Evolutionary conservation across 2,888 invertebrate species (phyloP).

Genomic region (Drosophila picticornis): DNA sequence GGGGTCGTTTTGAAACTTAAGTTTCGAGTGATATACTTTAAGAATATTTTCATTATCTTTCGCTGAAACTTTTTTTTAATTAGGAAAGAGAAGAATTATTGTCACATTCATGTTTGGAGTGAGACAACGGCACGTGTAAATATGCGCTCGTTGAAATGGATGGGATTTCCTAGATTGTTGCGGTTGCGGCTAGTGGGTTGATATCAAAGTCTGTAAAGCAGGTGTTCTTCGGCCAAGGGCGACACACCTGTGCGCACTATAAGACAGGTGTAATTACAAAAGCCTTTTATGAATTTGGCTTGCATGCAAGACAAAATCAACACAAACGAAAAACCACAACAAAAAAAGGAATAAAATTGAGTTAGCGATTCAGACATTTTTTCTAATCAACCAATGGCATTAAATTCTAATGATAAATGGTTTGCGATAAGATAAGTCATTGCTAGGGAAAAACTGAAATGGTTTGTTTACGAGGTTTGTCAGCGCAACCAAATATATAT

Average conservation of each 20-base stretch:
- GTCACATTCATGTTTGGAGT: conserved; percentile 2
- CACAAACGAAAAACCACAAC: conserved; percentile 2
- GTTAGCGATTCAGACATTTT: conserved; percentile 28
- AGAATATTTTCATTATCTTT: neutral
- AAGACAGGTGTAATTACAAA: conserved; percentile 19
- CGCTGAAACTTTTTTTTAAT: conserved; percentile 9
- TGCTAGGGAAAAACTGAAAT: conserved; percentile 38
- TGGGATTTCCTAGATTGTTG: conserved; percentile 2
- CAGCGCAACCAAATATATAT: conserved; percentile 16
- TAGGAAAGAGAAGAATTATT: conserved; percentile 53
- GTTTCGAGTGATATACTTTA: conserved; percentile 31
- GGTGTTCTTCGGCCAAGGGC: conserved; percentile 53
- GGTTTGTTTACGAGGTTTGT: conserved; percentile 41
- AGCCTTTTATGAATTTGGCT: conserved; percentile 49
- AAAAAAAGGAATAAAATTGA: neutral
- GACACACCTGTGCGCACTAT: conserved; percentile 30
- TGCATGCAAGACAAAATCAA: conserved; percentile 23
- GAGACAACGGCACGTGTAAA: conserved; percentile 41
- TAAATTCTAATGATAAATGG: conserved; percentile 46
- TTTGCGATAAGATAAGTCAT: conserved; percentile 46
- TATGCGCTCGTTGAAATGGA: conserved; percentile 13
- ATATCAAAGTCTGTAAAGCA: conserved; percentile 31
- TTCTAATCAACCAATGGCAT: conserved; percentile 46
- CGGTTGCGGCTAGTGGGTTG: neutral
- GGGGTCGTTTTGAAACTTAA: conserved; percentile 30